phyloP scores from a whole-genome alignment of 2,797 vertebrate species.

The Pipistrellus pipistrellus region DNA sequence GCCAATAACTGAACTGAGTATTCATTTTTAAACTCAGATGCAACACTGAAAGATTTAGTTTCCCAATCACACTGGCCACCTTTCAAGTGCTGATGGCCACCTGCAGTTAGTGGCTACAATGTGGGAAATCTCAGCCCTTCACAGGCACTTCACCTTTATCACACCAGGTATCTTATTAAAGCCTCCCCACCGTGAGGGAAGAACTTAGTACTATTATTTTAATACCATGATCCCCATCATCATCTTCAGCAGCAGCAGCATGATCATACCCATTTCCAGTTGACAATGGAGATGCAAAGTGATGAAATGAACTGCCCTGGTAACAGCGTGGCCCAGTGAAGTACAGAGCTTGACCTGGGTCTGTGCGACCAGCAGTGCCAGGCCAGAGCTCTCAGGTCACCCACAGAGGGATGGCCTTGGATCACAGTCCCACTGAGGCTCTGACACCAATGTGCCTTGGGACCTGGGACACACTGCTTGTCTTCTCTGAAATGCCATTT shows the following conservation, averaged over 20 bases:
- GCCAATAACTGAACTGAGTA: neutral
- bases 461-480: neutral
- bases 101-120: neutral
- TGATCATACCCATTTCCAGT: neutral
- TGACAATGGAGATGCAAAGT: neutral
- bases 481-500: neutral
- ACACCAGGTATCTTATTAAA: neutral
- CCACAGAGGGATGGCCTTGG: neutral
- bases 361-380: neutral
- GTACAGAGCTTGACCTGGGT: neutral
- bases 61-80: neutral
- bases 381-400: fast-evolving
- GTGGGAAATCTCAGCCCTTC: neutral
- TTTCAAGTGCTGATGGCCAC: neutral
- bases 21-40: conserved; percentile 59
- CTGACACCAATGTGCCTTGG: neutral
- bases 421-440: neutral
- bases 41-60: neutral
- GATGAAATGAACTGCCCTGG: neutral
- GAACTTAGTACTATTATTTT: neutral
- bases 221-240: neutral
- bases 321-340: neutral
- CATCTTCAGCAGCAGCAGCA: no score
- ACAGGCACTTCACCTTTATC: neutral
- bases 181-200: neutral